Evolutionary conservation across 2,113 vertebrate genomes (phyloP).

Genomic region (Cairina moschata): DNA sequence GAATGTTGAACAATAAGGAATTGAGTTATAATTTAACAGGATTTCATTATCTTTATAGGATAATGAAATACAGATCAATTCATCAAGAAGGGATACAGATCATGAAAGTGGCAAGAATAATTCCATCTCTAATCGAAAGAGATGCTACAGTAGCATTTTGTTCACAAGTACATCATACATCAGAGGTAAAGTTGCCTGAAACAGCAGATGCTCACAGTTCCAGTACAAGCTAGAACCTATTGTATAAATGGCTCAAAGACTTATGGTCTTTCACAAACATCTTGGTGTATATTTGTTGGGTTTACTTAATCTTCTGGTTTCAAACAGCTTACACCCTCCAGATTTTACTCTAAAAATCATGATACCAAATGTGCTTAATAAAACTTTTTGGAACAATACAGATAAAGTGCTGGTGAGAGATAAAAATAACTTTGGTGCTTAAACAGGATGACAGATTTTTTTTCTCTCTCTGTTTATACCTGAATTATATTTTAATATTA

Average conservation of each 20-base stretch:
- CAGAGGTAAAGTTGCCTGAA: background rate
- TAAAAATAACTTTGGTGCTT: background rate
- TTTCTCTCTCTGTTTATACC: background rate
- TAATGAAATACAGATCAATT: background rate
- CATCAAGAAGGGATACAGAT: background rate
- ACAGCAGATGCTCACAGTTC: background rate
- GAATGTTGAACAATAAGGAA: background rate
- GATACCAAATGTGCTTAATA: background rate
- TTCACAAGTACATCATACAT: background rate
- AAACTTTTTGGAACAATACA: background rate
- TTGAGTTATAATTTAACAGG: background rate
- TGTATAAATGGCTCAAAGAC: background rate
- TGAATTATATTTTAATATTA: background rate
- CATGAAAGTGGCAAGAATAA: background rate
- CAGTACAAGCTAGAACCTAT: background rate
- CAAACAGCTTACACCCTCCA: background rate
- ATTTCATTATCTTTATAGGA: background rate
- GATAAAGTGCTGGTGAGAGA: background rate
- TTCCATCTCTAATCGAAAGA: background rate
- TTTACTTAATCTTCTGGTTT: background rate
- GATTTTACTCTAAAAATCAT: background rate
- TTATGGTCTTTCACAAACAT: background rate
- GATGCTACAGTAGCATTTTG: background rate
- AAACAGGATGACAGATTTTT: background rate
- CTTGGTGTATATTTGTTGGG: accelerated